phyloP scores from a whole-genome alignment of 2,113 vertebrate genomes.

The Grallaria varia region DNA sequence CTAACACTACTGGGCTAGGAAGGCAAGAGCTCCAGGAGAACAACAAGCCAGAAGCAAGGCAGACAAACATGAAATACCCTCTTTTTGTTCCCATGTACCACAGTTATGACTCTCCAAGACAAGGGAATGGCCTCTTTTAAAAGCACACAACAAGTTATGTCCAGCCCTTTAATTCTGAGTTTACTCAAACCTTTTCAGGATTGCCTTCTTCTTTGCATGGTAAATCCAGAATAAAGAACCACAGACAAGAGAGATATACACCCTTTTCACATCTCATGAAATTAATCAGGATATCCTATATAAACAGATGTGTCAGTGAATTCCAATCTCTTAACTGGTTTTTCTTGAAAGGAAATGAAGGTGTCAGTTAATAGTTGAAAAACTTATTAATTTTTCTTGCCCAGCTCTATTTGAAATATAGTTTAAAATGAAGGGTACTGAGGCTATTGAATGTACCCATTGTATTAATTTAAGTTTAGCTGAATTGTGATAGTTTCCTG shows the following conservation, averaged over 20 bases:
- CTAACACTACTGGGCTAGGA: not conserved
- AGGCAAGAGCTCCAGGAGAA: not conserved
- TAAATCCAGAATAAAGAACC: not conserved
- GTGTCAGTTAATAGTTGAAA: not conserved
- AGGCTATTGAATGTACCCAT: not conserved
- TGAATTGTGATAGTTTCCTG: not conserved
- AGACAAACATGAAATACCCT: not conserved
- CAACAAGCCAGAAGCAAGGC: not conserved
- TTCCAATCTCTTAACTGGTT: not conserved
- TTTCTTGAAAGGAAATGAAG: not conserved
- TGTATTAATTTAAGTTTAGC: not conserved
- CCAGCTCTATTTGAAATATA: not conserved
- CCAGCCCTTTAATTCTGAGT: not conserved
- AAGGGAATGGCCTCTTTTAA: not conserved
- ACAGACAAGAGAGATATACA: not conserved
- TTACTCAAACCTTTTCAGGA: not conserved
- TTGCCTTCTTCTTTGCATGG: not conserved
- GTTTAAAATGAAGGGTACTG: not conserved
- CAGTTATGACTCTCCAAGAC: not conserved
- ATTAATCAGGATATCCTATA: not conserved
- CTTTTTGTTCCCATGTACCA: not conserved
- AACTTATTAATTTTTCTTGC: not conserved
- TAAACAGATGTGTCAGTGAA: not conserved
- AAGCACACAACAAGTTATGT: not conserved
- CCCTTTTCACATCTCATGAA: not conserved